phyloP scores from a whole-genome alignment of 2,113 vertebrate genomes.

The Turdus rufiventris region DNA sequence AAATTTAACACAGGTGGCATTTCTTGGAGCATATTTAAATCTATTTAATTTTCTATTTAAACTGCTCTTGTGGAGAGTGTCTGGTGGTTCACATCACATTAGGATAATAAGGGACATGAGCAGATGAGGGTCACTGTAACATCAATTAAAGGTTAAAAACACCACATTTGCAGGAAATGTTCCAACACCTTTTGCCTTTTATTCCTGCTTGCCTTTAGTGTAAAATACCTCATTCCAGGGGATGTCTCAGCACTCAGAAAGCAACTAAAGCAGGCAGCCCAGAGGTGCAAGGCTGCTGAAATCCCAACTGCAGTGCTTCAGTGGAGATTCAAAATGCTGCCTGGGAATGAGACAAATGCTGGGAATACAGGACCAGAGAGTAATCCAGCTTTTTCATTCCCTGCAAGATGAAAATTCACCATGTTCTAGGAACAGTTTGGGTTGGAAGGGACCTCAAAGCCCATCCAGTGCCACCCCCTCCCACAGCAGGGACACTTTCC shows the following conservation, averaged over 20 bases:
- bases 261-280: background rate
- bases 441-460: background rate
- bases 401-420: accelerated
- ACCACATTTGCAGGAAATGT: background rate
- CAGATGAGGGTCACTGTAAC: background rate
- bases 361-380: accelerated
- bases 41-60: accelerated
- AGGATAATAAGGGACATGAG: accelerated
- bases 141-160: background rate
- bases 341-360: accelerated
- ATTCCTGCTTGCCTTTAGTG: background rate
- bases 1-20: no score
- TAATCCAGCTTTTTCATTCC: background rate
- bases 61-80: background rate
- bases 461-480: background rate
- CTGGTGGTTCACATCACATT: background rate
- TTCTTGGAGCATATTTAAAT: background rate
- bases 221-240: background rate
- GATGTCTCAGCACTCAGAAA: accelerated
- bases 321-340: background rate
- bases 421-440: background rate
- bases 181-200: background rate
- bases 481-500: accelerated
- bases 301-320: accelerated
- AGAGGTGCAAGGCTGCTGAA: background rate